Percentiles rank a stretch among this genome's conserved stretches.
phyloP scores from a whole-genome alignment of 2,797 vertebrate genomes.

The Parauchenoglanis ngamensis region DNA sequence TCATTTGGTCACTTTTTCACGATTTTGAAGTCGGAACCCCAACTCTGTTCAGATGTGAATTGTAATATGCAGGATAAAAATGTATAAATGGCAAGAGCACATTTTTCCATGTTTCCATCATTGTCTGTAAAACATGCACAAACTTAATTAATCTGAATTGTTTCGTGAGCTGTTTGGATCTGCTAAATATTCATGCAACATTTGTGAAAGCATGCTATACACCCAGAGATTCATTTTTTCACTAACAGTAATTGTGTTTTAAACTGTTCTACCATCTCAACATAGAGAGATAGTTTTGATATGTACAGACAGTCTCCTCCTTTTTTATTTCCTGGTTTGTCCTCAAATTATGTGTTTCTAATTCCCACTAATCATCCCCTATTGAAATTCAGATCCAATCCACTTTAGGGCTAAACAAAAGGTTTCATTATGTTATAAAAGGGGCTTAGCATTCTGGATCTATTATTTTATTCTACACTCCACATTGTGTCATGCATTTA shows the following conservation, averaged over 20 bases:
- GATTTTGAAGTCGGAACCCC: conserved; percentile 9
- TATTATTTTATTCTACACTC: conserved; percentile 29
- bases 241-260: neutral
- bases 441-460: conserved; percentile 39
- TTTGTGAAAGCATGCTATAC: conserved; percentile 21
- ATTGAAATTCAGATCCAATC: conserved; percentile 66
- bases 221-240: conserved; percentile 18
- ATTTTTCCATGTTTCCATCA: neutral
- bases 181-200: neutral
- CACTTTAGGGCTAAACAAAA: conserved; percentile 56
- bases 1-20: conserved; percentile 24
- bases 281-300: conserved; percentile 4
- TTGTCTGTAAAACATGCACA: neutral
- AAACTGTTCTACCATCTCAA: neutral
- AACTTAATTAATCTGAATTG: conserved; percentile 1
- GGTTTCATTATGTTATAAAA: conserved; percentile 57
- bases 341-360: conserved; percentile 67
- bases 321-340: conserved; percentile 53
- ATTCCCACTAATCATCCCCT: conserved; percentile 69
- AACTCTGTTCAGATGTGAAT: neutral
- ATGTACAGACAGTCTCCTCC: conserved; percentile 10
- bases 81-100: neutral
- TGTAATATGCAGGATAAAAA: conserved; percentile 11
- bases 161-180: neutral
- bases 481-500: conserved; percentile 19